Conservation (phyloP, 1,140 invertebrate genomes). For the Tetraneura akinire region DNA sequence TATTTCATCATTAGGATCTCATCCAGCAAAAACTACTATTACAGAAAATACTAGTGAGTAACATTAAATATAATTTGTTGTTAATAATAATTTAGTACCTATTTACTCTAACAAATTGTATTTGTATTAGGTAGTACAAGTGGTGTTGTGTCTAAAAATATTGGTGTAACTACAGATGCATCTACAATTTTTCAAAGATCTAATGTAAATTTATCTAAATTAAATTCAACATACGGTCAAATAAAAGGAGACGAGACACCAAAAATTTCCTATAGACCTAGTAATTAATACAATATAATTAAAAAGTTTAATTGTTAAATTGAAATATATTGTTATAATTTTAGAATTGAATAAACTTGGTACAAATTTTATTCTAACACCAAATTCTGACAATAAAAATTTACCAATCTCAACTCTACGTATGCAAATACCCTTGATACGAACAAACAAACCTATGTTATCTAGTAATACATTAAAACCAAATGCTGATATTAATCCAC, state of each 20-base stretch:
- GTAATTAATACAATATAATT: neutral
- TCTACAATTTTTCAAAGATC: constrained; percentile 22
- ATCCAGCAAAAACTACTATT: neutral
- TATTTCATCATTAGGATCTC: neutral
- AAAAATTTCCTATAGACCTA: constrained; percentile 11
- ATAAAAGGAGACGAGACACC: neutral
- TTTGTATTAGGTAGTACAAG: neutral
- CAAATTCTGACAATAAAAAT: constrained; percentile 22
- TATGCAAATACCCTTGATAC: constrained; percentile 45
- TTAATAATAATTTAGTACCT: too few relatives aligned
- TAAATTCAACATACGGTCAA: constrained; percentile 12
- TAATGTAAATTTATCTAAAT: neutral
- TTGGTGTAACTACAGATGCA: neutral
- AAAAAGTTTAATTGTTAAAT: neutral
- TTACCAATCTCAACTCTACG: constrained; percentile 27
- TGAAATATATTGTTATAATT: neutral
- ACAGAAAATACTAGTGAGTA: constrained; percentile 23
- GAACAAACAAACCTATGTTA: neutral
- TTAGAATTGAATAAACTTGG: constrained; percentile 14
- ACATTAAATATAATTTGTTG: neutral
- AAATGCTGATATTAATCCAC: constrained; percentile 15
- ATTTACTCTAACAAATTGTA: too few relatives aligned
- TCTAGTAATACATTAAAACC: neutral
- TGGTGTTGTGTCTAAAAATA: neutral
- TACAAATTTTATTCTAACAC: constrained; percentile 26